Percentiles rank a stretch among this genome's conserved stretches.
Conservation (phyloP, 1,140 invertebrate genomes). For the Hylaeus volcanicus region DNA sequence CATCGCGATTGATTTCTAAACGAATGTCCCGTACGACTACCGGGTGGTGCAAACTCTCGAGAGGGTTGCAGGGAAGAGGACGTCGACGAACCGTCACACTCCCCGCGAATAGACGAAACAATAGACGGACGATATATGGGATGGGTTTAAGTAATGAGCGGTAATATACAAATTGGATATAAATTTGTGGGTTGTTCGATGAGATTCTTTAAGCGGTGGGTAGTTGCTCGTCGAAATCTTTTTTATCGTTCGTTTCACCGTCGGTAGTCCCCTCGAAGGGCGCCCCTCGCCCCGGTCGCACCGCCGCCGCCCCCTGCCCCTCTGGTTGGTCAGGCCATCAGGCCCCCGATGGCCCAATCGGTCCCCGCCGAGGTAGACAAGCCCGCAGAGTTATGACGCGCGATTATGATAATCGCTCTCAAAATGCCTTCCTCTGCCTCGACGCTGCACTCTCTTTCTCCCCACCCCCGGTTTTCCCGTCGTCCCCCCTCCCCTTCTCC, state of each 20-base stretch:
- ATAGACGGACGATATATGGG: conserved; percentile 51
- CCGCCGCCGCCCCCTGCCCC: not conserved
- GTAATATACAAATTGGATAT: conserved; percentile 69
- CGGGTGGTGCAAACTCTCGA: no score
- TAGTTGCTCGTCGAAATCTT: conserved; percentile 55
- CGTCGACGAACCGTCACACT: not conserved
- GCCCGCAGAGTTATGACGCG: conserved; percentile 78
- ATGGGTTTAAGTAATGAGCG: conserved; percentile 66
- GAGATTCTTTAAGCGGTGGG: conserved; percentile 68
- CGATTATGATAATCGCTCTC: conserved; percentile 80
- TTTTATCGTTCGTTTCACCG: conserved; percentile 50
- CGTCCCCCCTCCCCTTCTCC: not conserved
- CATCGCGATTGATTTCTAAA: no score
- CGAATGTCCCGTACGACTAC: no score
- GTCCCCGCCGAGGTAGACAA: conserved; percentile 69
- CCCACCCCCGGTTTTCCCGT: conserved; percentile 21
- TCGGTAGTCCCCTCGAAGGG: conserved; percentile 54
- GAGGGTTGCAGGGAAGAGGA: no score
- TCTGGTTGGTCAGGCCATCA: conserved; percentile 22
- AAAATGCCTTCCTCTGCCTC: conserved; percentile 65
- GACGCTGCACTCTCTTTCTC: conserved; percentile 45
- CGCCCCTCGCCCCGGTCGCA: conserved; percentile 23
- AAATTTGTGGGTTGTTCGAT: conserved; percentile 68
- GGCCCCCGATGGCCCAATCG: conserved; percentile 63
- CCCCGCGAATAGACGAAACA: conserved; percentile 44